Percentiles rank a stretch among this genome's conserved stretches.
Conservation (phyloP, 2,113 vertebrate genomes). For the Callipepla californica region DNA sequence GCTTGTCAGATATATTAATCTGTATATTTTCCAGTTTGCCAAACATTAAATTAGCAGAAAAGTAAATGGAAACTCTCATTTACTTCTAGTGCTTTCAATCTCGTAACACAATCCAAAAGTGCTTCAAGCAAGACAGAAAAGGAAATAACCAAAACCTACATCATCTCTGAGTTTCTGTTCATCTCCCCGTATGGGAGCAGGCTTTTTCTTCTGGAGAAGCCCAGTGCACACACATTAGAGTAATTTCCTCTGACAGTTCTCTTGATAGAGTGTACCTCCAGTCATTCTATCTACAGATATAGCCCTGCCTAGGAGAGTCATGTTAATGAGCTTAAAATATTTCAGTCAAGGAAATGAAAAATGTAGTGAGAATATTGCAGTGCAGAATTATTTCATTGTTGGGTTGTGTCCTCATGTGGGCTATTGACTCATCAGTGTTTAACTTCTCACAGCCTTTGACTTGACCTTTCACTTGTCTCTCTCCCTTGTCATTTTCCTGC, state of each 20-base stretch:
- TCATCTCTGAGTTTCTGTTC: conserved; percentile 42
- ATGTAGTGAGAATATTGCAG: background rate
- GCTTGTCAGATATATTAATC: conserved; percentile 60
- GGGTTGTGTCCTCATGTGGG: background rate
- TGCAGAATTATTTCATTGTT: conserved; percentile 13
- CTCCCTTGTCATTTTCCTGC: conserved; percentile 20
- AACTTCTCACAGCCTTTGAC: conserved; percentile 26
- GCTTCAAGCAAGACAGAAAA: conserved; percentile 55
- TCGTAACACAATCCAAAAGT: conserved; percentile 45
- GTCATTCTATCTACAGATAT: conserved; percentile 23
- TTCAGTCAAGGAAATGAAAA: conserved; percentile 35
- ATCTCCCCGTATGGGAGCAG: conserved; percentile 17
- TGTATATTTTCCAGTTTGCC: conserved; percentile 70
- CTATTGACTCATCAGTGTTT: conserved; percentile 11
- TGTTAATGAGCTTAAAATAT: conserved; percentile 45
- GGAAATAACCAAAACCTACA: conserved; percentile 44
- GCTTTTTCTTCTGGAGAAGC: conserved; percentile 27
- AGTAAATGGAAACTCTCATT: conserved; percentile 67
- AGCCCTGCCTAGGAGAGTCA: conserved; percentile 32
- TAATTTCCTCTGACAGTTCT: conserved; percentile 60
- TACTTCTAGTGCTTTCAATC: conserved; percentile 45
- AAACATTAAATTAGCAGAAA: conserved; percentile 68
- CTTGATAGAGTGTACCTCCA: conserved; percentile 18
- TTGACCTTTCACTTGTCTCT: conserved; percentile 49
- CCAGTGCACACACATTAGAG: background rate